phyloP scores from a whole-genome alignment of 2,888 invertebrate species.

The Lasioglossum oenotherae region DNA sequence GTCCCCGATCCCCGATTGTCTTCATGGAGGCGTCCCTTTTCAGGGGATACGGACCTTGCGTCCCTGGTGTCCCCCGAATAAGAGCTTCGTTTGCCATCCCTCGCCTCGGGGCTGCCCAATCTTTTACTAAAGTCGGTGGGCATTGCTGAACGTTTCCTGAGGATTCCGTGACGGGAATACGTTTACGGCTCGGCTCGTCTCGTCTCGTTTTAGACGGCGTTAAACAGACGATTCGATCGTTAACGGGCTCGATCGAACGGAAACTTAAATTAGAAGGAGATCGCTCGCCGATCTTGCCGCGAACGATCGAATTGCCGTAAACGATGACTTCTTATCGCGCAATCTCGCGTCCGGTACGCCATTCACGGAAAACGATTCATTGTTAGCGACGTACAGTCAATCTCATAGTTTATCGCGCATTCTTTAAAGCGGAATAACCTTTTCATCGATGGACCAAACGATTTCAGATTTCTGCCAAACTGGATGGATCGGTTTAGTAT shows the following conservation, averaged over 20 bases:
- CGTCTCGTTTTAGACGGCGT: slow-evolving; percentile 10
- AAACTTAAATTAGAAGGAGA: slow-evolving; percentile 17
- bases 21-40: slow-evolving; percentile 61
- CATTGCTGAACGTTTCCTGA: slow-evolving; percentile 80
- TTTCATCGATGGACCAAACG: not conserved
- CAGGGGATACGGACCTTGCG: slow-evolving; percentile 67
- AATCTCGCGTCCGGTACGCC: slow-evolving; percentile 5
- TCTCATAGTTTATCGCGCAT: not conserved
- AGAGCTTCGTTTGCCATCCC: slow-evolving; percentile 69
- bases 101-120: slow-evolving; percentile 75
- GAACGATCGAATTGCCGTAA: slow-evolving; percentile 35
- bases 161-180: slow-evolving; percentile 67
- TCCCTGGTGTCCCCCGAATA: slow-evolving; percentile 62
- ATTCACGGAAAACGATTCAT: not conserved
- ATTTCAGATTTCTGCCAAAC: not conserved
- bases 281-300: not conserved
- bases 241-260: slow-evolving; percentile 15
- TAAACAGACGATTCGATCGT: slow-evolving; percentile 49
- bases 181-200: slow-evolving; percentile 56
- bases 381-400: not conserved
- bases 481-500: not conserved
- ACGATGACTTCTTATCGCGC: slow-evolving; percentile 12
- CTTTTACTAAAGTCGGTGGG: slow-evolving; percentile 80
- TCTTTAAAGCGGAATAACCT: not conserved
- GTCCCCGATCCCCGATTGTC: slow-evolving; percentile 50